These are phyloP conservation scores for Meloidogyne hapla DNA, from an alignment of 1,140 invertebrate genomes.

Conservation along the genomic window DNA sequence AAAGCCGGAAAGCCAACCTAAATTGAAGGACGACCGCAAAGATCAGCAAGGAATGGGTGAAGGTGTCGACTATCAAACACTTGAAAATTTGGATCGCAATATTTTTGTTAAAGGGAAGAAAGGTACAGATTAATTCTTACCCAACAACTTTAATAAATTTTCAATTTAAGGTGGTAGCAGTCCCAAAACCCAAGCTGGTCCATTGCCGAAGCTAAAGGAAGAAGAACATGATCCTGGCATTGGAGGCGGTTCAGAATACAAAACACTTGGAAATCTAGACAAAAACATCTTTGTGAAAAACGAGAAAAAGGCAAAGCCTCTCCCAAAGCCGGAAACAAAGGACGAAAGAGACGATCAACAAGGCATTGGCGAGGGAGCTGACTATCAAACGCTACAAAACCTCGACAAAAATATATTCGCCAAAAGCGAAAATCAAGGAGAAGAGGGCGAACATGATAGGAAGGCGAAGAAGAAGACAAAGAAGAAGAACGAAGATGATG, in stretches of 20 bases:
- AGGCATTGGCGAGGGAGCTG: not conserved
- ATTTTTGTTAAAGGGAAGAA: not conserved
- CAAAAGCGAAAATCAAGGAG: not conserved
- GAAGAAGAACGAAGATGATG: not conserved
- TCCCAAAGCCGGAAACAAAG: not conserved
- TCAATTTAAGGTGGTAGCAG: not conserved
- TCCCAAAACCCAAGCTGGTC: not conserved
- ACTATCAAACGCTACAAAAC: not conserved
- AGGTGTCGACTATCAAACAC: not conserved
- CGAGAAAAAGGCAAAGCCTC: not conserved
- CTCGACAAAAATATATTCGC: slow-evolving; percentile 6
- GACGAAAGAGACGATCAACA: not conserved
- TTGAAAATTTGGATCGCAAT: not conserved
- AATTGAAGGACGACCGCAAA: not conserved
- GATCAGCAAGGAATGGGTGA: not conserved
- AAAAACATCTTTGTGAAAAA: not conserved
- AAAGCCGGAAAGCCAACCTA: not conserved
- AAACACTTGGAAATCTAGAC: not conserved
- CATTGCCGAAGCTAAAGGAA: not conserved
- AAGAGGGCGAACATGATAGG: not conserved
- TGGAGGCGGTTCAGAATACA: not conserved
- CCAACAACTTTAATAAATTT: not conserved
- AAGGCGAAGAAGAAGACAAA: not conserved
- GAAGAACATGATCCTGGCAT: not conserved
- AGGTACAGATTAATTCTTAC: not conserved